Evolutionary conservation across 2,888 invertebrate species (phyloP), one percentile per base, ranked within the genome.

Genomic region (Diaphora mendica): DNA sequence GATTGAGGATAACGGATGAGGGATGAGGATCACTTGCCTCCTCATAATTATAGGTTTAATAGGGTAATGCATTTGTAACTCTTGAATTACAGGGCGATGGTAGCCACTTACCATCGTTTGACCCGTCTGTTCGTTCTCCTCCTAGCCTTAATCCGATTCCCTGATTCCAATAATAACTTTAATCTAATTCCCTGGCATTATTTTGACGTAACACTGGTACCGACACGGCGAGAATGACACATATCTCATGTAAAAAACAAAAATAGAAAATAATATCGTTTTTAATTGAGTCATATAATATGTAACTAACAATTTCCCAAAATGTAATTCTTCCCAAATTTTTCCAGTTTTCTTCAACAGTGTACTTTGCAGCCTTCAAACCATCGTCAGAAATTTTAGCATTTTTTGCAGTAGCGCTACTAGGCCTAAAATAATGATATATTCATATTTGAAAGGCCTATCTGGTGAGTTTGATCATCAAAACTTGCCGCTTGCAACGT

Each of bases 371-470:
- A 23, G 91, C 91, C 65, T 83, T 73, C 11, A 87, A 82, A 8
- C 90, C 94, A 64, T 79, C 82, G n/a, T 81, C 88, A 90, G 91
- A 93, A 93, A 97, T 93, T 75, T 95, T 91, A 1, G 96, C 93
- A 13, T 91, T 93, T 79, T 94, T 94, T 0, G 97, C 97, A 77
- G 96, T 96, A 78, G 94, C 87, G 87, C 97, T 97, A 1, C 96
- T 95, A 17, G 97, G 96, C 72, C 97, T 96, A 70, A 64, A 86
- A 79, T 73, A 74, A 42, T 39, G 26, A 8, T 20, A 23, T 48
- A 48, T 51, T 51, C 1, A n/a, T 68, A 33, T 17, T 62, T 15
- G 26, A 8, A 30, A 8, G 4, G 15, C 15, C 13, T 30, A 7
- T 30, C 30, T 30, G 26, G 15, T 23, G 23, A 51, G 23, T 51